Evolutionary conservation across 2,113 vertebrate species (phyloP).

Genomic region (Peromyscus polionotus): DNA sequence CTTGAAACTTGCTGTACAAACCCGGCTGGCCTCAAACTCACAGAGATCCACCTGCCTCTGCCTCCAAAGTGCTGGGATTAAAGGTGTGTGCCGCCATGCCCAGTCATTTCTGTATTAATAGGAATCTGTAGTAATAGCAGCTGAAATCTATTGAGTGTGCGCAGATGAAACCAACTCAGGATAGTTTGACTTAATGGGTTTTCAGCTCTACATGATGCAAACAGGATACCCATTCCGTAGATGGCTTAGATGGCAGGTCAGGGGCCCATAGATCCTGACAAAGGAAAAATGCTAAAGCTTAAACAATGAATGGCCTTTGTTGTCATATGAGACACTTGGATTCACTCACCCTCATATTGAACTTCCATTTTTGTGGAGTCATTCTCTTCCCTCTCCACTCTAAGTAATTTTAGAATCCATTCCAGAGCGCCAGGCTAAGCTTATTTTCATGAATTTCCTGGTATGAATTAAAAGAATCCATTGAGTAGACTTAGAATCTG

Average conservation of each 20-base stretch:
- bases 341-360: neutral
- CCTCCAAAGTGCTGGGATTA: neutral
- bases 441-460: conserved; percentile 65
- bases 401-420: conserved; percentile 39
- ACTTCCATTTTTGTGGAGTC: neutral
- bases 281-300: neutral
- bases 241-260: neutral
- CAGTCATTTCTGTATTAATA: neutral
- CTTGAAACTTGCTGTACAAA: neutral
- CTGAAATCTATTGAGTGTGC: neutral
- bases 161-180: neutral
- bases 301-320: neutral
- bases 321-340: conserved; percentile 11
- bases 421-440: conserved; percentile 43
- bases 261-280: neutral
- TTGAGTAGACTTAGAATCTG: conserved; percentile 57
- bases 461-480: conserved; percentile 57
- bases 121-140: neutral
- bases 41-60: neutral
- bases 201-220: neutral
- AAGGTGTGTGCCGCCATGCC: neutral
- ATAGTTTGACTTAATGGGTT: neutral
- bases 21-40: neutral
- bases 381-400: neutral
- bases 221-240: neutral